Percentiles rank a stretch among this genome's conserved stretches.
These are phyloP conservation scores for Drosophila conformis DNA, from an alignment of 2,888 invertebrate species.

Conservation along the genomic window DNA sequence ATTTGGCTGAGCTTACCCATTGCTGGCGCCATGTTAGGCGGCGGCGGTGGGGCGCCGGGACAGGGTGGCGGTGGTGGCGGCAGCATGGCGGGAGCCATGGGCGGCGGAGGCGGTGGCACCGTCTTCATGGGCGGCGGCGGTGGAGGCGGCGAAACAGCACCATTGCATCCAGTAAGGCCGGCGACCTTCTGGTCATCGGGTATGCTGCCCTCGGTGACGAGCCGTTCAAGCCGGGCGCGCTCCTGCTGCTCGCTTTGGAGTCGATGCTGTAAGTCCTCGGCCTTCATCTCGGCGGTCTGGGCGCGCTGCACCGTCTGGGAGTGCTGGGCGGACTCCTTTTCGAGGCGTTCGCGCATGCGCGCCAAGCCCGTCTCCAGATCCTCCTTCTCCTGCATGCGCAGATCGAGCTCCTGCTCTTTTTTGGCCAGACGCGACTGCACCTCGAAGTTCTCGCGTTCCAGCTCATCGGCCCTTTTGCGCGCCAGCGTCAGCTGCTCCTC, in stretches of 20 bases:
- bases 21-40: conserved; percentile 84
- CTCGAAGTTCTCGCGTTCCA: conserved; percentile 95
- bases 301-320: conserved; percentile 93
- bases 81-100: conserved; percentile 82
- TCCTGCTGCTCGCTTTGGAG: conserved; percentile 92
- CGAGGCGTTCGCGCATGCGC: conserved; percentile 93
- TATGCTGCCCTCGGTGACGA: conserved; percentile 95
- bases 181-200: conserved; percentile 96
- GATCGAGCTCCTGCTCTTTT: conserved; percentile 96
- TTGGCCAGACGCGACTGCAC: conserved; percentile 94
- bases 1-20: conserved; percentile 63
- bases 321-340: conserved; percentile 94
- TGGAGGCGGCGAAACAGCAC: conserved; percentile 86
- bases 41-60: conserved; percentile 85
- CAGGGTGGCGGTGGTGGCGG: conserved; percentile 86
- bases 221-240: conserved; percentile 92
- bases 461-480: conserved; percentile 92
- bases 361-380: conserved; percentile 93
- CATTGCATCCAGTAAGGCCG: conserved; percentile 86
- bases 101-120: conserved; percentile 84
- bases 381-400: conserved; percentile 95
- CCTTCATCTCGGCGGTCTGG: conserved; percentile 86
- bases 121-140: conserved; percentile 81
- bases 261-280: conserved; percentile 88
- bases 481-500: conserved; percentile 96